Conservation (phyloP, 2,797 vertebrate species). For the Carduelis carduelis region DNA sequence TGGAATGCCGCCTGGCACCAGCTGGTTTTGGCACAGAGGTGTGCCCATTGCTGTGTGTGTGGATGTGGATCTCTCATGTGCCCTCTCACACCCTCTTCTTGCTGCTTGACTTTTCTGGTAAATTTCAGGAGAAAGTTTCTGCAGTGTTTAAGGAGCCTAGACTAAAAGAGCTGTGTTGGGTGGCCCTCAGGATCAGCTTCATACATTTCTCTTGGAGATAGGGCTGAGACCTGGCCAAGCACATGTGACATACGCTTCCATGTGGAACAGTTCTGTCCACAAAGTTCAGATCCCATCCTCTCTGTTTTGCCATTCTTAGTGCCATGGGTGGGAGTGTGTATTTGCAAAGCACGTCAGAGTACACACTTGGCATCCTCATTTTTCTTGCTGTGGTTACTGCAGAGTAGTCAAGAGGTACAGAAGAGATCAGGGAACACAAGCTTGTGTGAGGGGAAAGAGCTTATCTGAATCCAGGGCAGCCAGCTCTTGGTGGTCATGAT, state of each 20-base stretch:
- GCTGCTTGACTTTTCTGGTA: background rate
- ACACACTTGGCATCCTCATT: background rate
- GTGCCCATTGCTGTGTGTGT: background rate
- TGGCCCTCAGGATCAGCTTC: background rate
- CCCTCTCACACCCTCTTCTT: rapidly evolving
- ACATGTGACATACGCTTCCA: background rate
- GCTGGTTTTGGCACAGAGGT: background rate
- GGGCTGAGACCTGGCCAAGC: background rate
- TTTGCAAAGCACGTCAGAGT: background rate
- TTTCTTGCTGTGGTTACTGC: background rate
- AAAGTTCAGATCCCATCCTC: background rate
- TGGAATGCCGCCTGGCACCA: background rate
- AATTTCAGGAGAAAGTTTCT: background rate
- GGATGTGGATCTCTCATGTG: background rate
- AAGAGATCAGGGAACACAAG: background rate
- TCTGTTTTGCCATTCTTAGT: rapidly evolving
- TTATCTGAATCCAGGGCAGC: background rate
- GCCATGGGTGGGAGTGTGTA: rapidly evolving
- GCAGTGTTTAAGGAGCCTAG: background rate
- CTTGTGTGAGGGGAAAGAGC: rapidly evolving
- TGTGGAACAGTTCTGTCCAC: background rate
- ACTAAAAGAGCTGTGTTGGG: background rate
- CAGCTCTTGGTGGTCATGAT: rapidly evolving
- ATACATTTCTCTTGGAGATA: background rate
- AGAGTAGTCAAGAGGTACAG: background rate